Base-by-base conservation (phyloP, 2,888 invertebrate genomes). In the Glyphotaelius pellucidus region DNA sequence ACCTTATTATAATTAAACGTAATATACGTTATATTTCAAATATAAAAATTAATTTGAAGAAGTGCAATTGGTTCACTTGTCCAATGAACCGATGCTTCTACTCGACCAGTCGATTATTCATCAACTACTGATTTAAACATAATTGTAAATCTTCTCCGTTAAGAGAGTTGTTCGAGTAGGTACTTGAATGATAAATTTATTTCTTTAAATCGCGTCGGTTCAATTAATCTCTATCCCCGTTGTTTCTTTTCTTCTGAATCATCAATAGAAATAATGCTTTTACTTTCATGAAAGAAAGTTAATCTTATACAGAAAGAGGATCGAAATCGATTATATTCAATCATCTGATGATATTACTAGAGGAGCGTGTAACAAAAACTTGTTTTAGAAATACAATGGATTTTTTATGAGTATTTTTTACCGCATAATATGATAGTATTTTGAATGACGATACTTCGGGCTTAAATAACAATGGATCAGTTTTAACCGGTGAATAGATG, bases 251-350 rank as follows among this genome's bases (percentile, higher is more conserved):
- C 35, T 83, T 35, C 7, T 83, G 83, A 83, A 35, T 83, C 35
- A 32, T n/a, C 15, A 83, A 67, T 67, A 67, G 67, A 67, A 25
- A 83, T 83, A 83, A 35, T 32, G 83, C 83, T 83, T 83, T 83
- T 83, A 83, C 83, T 83, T 83, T 83, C 83, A 38, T 83, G 83
- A 83, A 83, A 83, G 83, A 83, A 83, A 83, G 83, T 32, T 83
- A 83, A 38, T 31, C 35, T 67, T n/a, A 25, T n/a, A 67, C 25
- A 25, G 67, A 67, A 67, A 67, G 25, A 67, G 67, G 67, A 67
- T 67, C 19, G 67, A 67, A 67, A 25, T 19, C 67, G 67, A 67
- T 25, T 67, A 67, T n/a, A 67, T 67, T 67, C 67, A 67, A 67
- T 67, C 67, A 67, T 67, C 67, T 67, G 25, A 67, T 25, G 9